Evolutionary conservation across 2,888 invertebrate genomes (phyloP).

Genomic region (Limnephilus auricula): DNA sequence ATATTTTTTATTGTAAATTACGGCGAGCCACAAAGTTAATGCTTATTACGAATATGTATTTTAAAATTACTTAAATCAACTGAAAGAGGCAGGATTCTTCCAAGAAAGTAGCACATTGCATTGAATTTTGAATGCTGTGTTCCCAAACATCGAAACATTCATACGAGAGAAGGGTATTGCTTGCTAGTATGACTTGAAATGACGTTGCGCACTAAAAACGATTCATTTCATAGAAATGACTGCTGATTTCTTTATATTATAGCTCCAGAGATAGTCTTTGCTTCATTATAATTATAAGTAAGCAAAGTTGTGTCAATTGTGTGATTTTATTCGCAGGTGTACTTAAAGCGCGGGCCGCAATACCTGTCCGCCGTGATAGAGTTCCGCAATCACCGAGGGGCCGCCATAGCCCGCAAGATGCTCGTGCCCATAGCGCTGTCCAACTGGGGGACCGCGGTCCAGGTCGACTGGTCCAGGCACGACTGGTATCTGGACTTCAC

Average conservation of each 20-base stretch:
- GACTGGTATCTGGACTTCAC: constrained; percentile 45
- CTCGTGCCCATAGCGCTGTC: constrained; percentile 74
- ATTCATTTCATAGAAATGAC: not conserved
- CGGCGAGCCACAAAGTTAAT: no score
- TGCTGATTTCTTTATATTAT: not conserved
- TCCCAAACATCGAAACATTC: no score
- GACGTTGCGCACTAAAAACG: not conserved
- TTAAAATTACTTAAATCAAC: no score
- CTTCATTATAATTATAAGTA: no score
- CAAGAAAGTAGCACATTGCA: no score
- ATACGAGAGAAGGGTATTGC: not conserved
- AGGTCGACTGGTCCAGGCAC: constrained; percentile 54
- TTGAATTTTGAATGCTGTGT: no score
- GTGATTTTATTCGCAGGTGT: constrained; percentile 64
- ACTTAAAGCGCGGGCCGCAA: constrained; percentile 73
- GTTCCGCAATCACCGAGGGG: constrained; percentile 84
- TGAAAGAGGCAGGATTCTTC: no score
- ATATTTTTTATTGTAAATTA: no score
- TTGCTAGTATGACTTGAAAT: not conserved
- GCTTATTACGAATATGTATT: no score
- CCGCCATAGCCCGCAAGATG: constrained; percentile 77
- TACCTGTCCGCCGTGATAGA: constrained; percentile 84
- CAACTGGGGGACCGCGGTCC: constrained; percentile 10
- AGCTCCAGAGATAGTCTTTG: not conserved
- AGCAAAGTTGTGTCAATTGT: no score